Percentiles rank a stretch among this genome's conserved stretches.
phyloP scores from a whole-genome alignment of 2,888 invertebrate genomes.

The Entomobrya proxima region DNA sequence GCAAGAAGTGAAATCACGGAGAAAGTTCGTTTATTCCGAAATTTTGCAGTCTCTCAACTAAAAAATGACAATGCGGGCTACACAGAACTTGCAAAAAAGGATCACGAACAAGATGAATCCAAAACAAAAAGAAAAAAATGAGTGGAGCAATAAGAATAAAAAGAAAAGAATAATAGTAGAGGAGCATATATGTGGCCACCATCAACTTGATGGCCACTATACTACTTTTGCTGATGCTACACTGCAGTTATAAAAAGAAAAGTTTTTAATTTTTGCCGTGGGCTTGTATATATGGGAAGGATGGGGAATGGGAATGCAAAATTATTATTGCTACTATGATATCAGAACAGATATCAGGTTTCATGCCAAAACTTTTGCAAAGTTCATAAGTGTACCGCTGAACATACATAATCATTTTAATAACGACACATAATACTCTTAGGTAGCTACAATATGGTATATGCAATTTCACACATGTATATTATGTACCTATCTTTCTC shows the following conservation, averaged over 20 bases:
- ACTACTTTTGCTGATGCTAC: neutral
- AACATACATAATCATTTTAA: neutral
- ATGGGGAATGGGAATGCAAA: conserved; percentile 49
- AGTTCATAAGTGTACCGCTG: conserved; percentile 35
- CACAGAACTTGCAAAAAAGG: conserved; percentile 39
- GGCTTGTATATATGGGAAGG: conserved; percentile 56
- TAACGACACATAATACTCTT: neutral
- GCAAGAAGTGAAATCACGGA: too few relatives aligned
- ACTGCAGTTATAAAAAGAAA: neutral
- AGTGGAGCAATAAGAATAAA: neutral
- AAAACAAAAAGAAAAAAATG: neutral
- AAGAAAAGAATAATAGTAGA: too few relatives aligned
- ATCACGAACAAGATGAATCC: neutral
- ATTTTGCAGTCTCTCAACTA: too few relatives aligned
- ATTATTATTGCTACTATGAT: conserved; percentile 60
- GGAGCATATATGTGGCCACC: neutral
- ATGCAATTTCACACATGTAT: neutral
- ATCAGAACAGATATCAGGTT: conserved; percentile 42
- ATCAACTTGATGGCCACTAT: neutral
- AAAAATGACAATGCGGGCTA: too few relatives aligned
- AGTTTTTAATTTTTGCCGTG: conserved; percentile 64
- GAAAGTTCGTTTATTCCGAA: too few relatives aligned
- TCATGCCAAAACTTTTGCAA: conserved; percentile 39
- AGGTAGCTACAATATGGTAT: neutral
- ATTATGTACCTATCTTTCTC: neutral